Evolutionary conservation across 2,113 vertebrate species (phyloP), one percentile per base, ranked within the genome.

Genomic region (Electrona antarctica): DNA sequence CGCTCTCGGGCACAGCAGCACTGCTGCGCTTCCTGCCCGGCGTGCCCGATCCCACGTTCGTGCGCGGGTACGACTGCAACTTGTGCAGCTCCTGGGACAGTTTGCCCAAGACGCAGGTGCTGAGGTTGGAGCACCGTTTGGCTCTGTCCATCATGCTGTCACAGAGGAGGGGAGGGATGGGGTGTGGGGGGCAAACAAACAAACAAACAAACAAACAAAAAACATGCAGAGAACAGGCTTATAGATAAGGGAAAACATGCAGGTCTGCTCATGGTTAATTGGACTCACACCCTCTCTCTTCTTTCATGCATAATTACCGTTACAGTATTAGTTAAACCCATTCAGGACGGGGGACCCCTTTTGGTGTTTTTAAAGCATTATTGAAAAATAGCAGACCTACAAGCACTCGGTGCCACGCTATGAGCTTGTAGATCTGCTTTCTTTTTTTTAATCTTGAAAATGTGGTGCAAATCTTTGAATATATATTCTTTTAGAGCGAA

Each of bases 71-170:
- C 54, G 91, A 93, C 88, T 96, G 94, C 92, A 96, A 90, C 91
- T 95, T 96, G 93, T 95, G 96, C 89, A 96, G 90, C 77, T 96
- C 94, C 92, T 96, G 95, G 75, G 93, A 95, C 86, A 96, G 92
- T 90, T 95, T 94, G 64, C 94, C 93, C 93, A 96, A 83, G 82
- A 96, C 92, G 79, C 95, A 96, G 93, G 95, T 96, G 92, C 95
- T 97, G 92, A 97, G 95, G 91, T 93, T 96, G 93, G 95, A 94
- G 92, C 94, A 97, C 85, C 94, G 94, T 91, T 98, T 97, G 93
- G 94, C 90, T 90, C 93, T 93, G 90, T 95, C 94, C 94, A 95
- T 92, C 94, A 95, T 92, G 93, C 95, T 96, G 94, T 92, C 33
- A 7, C 71, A 56, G 46, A 83, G 86, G 78, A 74, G 47, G 73